Conservation (phyloP, 2,888 invertebrate genomes). For the Rotaria macrura region DNA sequence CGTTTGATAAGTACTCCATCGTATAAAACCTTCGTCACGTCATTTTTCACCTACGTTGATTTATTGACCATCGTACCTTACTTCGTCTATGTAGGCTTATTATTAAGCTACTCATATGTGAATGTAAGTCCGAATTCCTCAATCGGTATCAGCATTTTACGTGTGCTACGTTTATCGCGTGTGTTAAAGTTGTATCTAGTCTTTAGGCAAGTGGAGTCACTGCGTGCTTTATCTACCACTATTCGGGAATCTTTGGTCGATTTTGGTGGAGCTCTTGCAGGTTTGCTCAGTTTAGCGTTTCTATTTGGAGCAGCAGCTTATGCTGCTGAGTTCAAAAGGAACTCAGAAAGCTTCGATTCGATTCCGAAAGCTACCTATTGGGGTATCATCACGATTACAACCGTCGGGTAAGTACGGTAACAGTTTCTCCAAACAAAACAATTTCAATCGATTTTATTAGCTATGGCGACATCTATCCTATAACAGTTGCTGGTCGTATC, state of each 20-base stretch:
- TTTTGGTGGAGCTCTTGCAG: constrained; percentile 44
- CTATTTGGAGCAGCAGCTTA: constrained; percentile 45
- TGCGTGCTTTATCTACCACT: constrained; percentile 44
- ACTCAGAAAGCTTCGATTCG: constrained; percentile 39
- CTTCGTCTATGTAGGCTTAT: constrained; percentile 37
- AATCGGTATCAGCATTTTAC: no score
- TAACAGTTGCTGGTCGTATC: no score
- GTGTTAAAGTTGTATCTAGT: constrained; percentile 44
- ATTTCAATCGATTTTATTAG: no score
- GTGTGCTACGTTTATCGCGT: constrained; percentile 30
- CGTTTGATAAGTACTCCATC: constrained; percentile 41
- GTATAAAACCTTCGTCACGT: constrained; percentile 40
- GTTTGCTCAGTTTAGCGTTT: constrained; percentile 43
- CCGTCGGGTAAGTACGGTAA: constrained; percentile 40
- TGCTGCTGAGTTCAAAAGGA: constrained; percentile 42
- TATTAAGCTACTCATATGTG: no score
- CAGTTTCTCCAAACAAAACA: no score
- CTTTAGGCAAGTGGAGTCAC: constrained; percentile 41
- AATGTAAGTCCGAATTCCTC: no score
- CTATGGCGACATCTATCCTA: no score
- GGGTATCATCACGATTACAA: constrained; percentile 47
- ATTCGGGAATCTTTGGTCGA: constrained; percentile 43
- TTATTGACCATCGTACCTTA: constrained; percentile 45
- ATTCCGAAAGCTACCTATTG: constrained; percentile 49
- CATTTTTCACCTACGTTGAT: constrained; percentile 45